phyloP scores from a whole-genome alignment of 2,888 invertebrate genomes.

The Autographa pulchrina region DNA sequence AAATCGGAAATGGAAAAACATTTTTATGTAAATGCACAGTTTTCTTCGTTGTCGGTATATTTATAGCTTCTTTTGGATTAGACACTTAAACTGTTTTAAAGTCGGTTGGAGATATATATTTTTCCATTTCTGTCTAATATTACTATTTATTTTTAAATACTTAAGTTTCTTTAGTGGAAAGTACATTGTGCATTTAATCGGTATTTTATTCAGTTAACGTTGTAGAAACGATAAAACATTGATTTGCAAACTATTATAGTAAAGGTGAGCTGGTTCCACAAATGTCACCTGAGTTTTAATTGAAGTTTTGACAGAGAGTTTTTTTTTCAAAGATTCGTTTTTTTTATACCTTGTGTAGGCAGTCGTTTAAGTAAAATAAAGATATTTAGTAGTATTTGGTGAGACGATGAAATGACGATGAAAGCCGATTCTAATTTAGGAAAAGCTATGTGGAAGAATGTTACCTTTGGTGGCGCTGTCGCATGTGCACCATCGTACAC shows the following conservation, averaged over 20 bases:
- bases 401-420: too few relatives aligned
- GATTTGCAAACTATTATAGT: neutral
- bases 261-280: neutral
- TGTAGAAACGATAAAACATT: neutral
- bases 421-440: too few relatives aligned
- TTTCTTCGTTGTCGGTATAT: neutral
- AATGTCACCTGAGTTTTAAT: neutral
- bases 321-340: too few relatives aligned
- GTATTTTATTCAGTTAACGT: neutral
- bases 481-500: conserved; percentile 98
- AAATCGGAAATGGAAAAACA: neutral
- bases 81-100: neutral
- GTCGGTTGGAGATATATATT: too few relatives aligned
- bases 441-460: too few relatives aligned
- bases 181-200: neutral
- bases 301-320: neutral
- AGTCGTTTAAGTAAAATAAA: too few relatives aligned
- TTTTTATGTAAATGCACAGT: neutral
- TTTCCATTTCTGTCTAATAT: too few relatives aligned
- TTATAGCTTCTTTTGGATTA: neutral
- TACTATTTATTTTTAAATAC: too few relatives aligned
- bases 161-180: neutral
- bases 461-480: conserved; percentile 96
- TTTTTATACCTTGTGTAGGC: too few relatives aligned
- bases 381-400: too few relatives aligned